Percentiles rank a stretch among this genome's conserved stretches.
Conservation (phyloP, 2,888 invertebrate genomes). For the Hyles lineata region DNA sequence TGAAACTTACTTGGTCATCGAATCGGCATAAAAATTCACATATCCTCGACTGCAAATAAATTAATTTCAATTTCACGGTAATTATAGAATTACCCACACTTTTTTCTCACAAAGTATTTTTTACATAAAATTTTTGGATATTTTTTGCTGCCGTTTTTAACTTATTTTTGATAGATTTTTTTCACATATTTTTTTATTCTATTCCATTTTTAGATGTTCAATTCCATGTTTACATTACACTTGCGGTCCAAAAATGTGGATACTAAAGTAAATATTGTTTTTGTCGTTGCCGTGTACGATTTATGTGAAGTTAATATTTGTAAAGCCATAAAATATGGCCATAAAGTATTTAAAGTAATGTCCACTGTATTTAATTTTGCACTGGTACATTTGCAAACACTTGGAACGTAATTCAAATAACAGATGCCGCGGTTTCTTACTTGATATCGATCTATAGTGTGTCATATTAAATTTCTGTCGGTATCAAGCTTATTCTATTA, state of each 20-base stretch:
- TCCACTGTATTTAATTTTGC: background rate
- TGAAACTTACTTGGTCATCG: background rate
- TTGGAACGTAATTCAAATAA: background rate
- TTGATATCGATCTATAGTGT: background rate
- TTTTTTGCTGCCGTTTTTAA: conserved; percentile 33
- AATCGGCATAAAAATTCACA: background rate
- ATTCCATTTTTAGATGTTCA: conserved; percentile 39
- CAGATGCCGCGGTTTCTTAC: background rate
- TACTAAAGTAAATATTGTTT: conserved; percentile 31
- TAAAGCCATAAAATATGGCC: background rate
- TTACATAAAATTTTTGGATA: conserved; percentile 6
- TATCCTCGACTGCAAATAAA: background rate
- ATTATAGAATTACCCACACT: background rate
- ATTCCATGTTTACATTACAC: conserved; percentile 35
- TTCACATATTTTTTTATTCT: conserved; percentile 42
- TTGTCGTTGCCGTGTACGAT: background rate
- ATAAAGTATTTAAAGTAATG: background rate
- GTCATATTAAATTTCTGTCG: background rate
- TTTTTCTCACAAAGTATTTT: background rate
- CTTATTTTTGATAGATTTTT: conserved; percentile 40
- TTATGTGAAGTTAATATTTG: conserved; percentile 5
- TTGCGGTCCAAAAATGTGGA: conserved; percentile 41
- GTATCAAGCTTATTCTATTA: background rate
- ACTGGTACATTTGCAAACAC: background rate
- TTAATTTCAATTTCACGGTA: conserved; percentile 8